Evolutionary conservation across 2,797 vertebrate genomes (phyloP).

Genomic region (Danio aesculapii): DNA sequence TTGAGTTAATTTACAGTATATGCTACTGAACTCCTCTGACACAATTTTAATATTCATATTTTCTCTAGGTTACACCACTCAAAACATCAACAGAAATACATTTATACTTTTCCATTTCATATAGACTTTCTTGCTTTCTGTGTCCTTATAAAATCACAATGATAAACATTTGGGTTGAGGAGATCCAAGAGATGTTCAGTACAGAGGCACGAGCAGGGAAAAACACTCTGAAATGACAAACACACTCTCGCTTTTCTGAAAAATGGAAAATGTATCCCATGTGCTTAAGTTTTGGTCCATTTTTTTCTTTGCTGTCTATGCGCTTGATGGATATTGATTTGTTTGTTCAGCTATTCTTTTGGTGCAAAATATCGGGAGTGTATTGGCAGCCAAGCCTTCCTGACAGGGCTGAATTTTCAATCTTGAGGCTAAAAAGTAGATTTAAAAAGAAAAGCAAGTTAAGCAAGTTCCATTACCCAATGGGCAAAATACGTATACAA

Average conservation of each 20-base stretch:
- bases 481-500: background rate
- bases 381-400: background rate
- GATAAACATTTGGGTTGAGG: background rate
- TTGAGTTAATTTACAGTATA: no score
- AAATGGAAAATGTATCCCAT: background rate
- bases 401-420: background rate
- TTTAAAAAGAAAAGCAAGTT: background rate
- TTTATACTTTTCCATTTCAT: no score
- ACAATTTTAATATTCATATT: no score
- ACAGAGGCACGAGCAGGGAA: background rate
- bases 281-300: background rate
- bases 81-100: no score
- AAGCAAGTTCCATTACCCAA: background rate
- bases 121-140: no score
- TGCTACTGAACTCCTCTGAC: no score
- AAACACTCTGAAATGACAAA: background rate
- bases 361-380: background rate
- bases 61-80: no score
- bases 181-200: background rate
- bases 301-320: background rate
- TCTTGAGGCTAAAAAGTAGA: background rate
- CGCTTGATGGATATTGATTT: conserved; percentile 6
- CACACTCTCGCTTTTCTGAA: background rate
- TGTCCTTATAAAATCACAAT: no score
- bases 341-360: conserved; percentile 2